Evolutionary conservation across 2,888 invertebrate genomes (phyloP).

Genomic region (Heliothis peltigera): DNA sequence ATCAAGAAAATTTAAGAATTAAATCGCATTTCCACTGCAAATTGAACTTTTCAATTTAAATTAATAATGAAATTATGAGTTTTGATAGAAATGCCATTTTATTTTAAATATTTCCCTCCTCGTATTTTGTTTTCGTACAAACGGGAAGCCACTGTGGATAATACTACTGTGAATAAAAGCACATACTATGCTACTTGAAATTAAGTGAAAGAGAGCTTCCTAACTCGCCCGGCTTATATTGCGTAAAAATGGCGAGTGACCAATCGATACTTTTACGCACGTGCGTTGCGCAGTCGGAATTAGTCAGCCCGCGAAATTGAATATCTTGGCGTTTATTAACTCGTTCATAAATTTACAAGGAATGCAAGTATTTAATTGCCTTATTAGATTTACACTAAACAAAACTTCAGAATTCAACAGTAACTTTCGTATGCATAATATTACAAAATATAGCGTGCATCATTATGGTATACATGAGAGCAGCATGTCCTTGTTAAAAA

Average conservation of each 20-base stretch:
- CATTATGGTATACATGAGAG: too few relatives aligned
- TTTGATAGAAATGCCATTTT: neutral
- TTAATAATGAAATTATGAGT: neutral
- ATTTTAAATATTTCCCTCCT: slow-evolving; percentile 50
- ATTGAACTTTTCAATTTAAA: neutral
- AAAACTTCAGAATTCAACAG: too few relatives aligned
- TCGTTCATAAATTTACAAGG: too few relatives aligned
- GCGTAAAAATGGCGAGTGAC: slow-evolving; percentile 63
- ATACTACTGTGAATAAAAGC: slow-evolving; percentile 14
- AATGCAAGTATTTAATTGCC: too few relatives aligned
- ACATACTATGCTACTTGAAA: too few relatives aligned
- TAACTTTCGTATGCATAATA: too few relatives aligned
- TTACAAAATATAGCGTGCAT: too few relatives aligned
- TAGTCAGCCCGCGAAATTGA: slow-evolving; percentile 17
- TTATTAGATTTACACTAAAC: too few relatives aligned
- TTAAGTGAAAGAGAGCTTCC: neutral
- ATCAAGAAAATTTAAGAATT: slow-evolving; percentile 3
- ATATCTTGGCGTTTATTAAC: neutral
- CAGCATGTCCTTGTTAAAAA: too few relatives aligned
- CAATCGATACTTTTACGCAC: slow-evolving; percentile 66
- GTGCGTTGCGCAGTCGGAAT: neutral
- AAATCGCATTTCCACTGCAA: slow-evolving; percentile 32
- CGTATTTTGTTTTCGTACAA: slow-evolving; percentile 49
- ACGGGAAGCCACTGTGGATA: slow-evolving; percentile 17
- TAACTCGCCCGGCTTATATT: slow-evolving; percentile 52